Base-by-base conservation (phyloP, 2,888 invertebrate species). In the Fragum sueziense region DNA sequence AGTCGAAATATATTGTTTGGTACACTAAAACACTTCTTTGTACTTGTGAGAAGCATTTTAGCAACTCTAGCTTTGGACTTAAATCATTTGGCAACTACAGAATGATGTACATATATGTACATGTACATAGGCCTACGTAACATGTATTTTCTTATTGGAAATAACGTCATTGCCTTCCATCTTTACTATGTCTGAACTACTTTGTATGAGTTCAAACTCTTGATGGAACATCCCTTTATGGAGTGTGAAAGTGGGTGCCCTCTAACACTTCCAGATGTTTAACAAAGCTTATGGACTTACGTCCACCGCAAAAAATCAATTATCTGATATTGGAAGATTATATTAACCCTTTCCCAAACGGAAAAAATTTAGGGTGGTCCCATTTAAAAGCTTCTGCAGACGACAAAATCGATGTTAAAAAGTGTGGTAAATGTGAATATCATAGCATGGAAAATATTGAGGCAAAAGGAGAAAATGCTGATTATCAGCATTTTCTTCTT, bases 311-410 rank as follows among this genome's bases (percentile, higher is more conserved):
- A 37, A 54, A 54, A 54, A 54, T 54, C 54, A 54, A 25, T 54
- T 54, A 54, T 54, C 54, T 54, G 54, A 54, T 54, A 54, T n/a
- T 54, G 54, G 54, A 54, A 54, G 54, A 54, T n/a, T 22, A 54
- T 54, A 54, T 54, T 25, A 54, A 37, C 37, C 37, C 6, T 37
- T 37, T 37, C 37, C 37, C 37, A 37, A 37, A 37, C 37, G 37
- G 37, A 37, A 37, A 37, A 37, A 37, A 9, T 37, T 37, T 37
- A 37, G 37, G 37, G 37, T 37, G 37, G n/a, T n/a, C n/a, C n/a
- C n/a, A n/a, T n/a, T n/a, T n/a, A n/a, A n/a, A n/a, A n/a, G n/a
- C n/a, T n/a, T 37, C 37, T 37, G 37, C 37, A 37, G 37, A 37
- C 37, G 37, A 37, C 37, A 37, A 37, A 37, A 37, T 37, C 37